phyloP scores from a whole-genome alignment of 1,140 invertebrate genomes.

The Lepidurus apus region DNA sequence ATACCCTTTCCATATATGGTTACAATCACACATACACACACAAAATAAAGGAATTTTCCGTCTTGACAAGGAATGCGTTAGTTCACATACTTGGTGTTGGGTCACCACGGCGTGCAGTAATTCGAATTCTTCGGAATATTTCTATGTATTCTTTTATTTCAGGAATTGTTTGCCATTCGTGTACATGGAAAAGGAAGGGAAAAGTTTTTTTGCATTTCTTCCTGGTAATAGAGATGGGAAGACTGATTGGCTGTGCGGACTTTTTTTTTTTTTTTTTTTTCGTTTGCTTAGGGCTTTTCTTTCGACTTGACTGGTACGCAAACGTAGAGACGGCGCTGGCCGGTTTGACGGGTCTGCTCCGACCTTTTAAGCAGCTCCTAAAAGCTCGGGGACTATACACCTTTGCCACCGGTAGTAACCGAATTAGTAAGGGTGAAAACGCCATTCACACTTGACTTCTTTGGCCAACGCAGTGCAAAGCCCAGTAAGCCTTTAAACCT shows the following conservation, averaged over 20 bases:
- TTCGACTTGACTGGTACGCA: neutral
- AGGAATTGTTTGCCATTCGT: too few species aligned
- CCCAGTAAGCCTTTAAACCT: neutral
- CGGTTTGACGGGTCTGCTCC: conserved; percentile 8
- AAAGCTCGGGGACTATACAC: conserved; percentile 5
- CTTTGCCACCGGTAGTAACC: neutral
- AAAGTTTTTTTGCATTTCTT: neutral
- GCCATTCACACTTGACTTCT: conserved; percentile 6
- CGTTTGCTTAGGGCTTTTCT: neutral
- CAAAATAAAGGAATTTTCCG: too few species aligned
- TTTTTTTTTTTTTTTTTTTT: neutral
- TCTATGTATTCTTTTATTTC: too few species aligned
- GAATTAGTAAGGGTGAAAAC: conserved; percentile 22
- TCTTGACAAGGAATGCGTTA: too few species aligned
- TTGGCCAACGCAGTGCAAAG: neutral
- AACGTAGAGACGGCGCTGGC: neutral
- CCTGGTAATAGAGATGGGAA: neutral
- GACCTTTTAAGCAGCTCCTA: neutral
- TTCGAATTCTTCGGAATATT: too few species aligned
- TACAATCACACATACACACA: too few species aligned
- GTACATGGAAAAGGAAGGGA: too few species aligned
- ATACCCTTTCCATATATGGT: too few species aligned
- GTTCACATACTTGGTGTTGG: too few species aligned
- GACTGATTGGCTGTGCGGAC: neutral
- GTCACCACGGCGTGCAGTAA: too few species aligned